phyloP scores from a whole-genome alignment of 2,888 invertebrate species.

The Hirudinaria manillensis region DNA sequence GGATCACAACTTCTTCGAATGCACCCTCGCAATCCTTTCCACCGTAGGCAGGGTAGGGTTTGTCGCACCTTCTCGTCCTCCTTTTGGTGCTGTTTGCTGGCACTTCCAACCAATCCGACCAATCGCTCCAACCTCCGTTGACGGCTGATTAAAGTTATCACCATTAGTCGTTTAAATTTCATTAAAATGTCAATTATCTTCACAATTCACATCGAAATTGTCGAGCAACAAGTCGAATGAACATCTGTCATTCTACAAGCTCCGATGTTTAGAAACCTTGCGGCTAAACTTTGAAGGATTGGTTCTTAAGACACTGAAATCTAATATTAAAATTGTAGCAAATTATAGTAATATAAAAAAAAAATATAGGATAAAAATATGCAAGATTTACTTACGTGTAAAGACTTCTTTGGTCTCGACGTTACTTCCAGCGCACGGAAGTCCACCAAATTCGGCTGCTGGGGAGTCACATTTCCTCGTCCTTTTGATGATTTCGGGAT shows the following conservation, averaged over 20 bases:
- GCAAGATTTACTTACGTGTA: neutral
- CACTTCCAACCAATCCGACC: slow-evolving; percentile 22
- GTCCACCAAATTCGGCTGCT: slow-evolving; percentile 47
- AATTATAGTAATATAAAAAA: neutral
- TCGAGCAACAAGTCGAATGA: too few relatives aligned
- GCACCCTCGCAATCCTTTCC: slow-evolving; percentile 32
- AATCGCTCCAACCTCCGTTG: slow-evolving; percentile 31
- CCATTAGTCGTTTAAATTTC: neutral
- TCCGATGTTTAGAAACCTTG: too few relatives aligned
- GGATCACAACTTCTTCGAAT: neutral
- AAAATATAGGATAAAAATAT: neutral
- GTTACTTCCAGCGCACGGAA: slow-evolving; percentile 45
- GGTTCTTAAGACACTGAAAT: neutral
- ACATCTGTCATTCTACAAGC: too few relatives aligned
- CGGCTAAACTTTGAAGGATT: too few relatives aligned
- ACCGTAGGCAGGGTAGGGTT: slow-evolving; percentile 30
- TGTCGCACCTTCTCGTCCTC: slow-evolving; percentile 30
- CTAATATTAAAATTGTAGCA: neutral
- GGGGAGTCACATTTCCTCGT: slow-evolving; percentile 49
- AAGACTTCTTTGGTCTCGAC: slow-evolving; percentile 39
- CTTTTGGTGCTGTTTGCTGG: slow-evolving; percentile 13
- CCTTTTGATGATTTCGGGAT: slow-evolving; percentile 44
- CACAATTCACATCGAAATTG: neutral
- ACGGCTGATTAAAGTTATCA: slow-evolving; percentile 19
- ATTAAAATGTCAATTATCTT: neutral